Base-by-base conservation (phyloP, 2,888 invertebrate species). In the Drosophila parthenogenetica region DNA sequence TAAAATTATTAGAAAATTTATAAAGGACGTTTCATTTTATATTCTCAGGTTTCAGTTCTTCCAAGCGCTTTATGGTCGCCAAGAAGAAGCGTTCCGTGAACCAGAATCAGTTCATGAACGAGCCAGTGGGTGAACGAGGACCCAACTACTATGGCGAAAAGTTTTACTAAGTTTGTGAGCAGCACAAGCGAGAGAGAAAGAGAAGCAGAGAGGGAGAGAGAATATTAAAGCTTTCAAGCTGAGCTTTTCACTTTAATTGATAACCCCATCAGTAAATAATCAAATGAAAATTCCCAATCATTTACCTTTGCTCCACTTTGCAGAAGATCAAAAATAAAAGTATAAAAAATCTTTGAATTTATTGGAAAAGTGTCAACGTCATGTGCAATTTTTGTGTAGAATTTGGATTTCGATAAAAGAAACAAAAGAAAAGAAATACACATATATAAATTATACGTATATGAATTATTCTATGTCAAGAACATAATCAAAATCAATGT, bases 11-110 rank as follows among this genome's bases (percentile, higher is more conserved):
- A n/a, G n/a, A n/a, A n/a, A n/a, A n/a, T n/a, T n/a, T n/a, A n/a
- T n/a, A n/a, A n/a, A n/a, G n/a, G n/a, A n/a, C n/a, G n/a, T n/a
- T n/a, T n/a, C n/a, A n/a, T n/a, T n/a, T n/a, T n/a, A n/a, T n/a
- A n/a, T n/a, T n/a, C n/a, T n/a, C n/a, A n/a, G 91, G 89, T 53
- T 91, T 82, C 59, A 87, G 76, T 1, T 85, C 85, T 5, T 69
- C 87, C 8, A 92, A 92, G 74, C 91, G 92, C 16, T 92, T 89
- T 53, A 92, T 92, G 92, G 91, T 92, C 39, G 78, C 91, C 66
- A 92, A 92, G 70, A 92, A 91, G 89, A 92, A 92, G 73, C 89
- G 92, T 35, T 91, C 92, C 11, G 71, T 91, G 11, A 90, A 79
- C 57, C 89, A 87, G 22, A 89, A 79, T 50, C 88, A 87, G 22